Base-by-base conservation (phyloP, 1,140 invertebrate genomes). In the Aradophagus sp. region DNA sequence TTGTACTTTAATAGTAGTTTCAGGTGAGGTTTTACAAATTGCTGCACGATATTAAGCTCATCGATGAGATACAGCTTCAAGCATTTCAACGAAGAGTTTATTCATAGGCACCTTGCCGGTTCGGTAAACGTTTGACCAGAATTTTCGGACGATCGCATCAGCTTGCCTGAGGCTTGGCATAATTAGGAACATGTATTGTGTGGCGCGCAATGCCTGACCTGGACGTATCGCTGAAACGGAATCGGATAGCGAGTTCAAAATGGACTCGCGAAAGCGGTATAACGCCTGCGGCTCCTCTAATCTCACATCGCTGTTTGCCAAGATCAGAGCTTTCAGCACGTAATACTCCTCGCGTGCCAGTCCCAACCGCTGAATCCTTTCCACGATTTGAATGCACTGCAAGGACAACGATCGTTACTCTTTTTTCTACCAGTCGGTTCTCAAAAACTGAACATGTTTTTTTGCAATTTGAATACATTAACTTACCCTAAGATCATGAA, bases 1-100 rank as follows among this genome's bases (percentile, higher is more conserved):
- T n/a, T n/a, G n/a, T n/a, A n/a, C 10, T 10, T 29, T 29, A n/a
- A 29, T n/a, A 4, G n/a, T 14, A 34, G 13, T 32, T 56, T n/a
- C n/a, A n/a, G 20, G 41, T 45, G 31, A 38, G 34, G 34, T 58
- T 58, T 58, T 38, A 47, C 53, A 47, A 58, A 58, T 47, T 5
- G 5, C 53, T 45, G 53, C 32, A 23, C 5, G 5, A 23, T 5
- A 10, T 47, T 19, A 2, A 47, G 23, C 55, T 61, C 56, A 61
- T 61, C 56, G 56, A 13, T 61, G 56, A 23, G 45, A 61, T 6
- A 61, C 56, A 1, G 44, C 44, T 34, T 61, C 96, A 42, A 98
- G 87, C 97, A 99, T 99, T 87, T 99, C 97, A 16, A 97, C 89
- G 83, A 99, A 97, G 5, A 98, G 89, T 86, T 98, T 98, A 87